Evolutionary conservation across 2,888 invertebrate species (phyloP), one percentile per base, ranked within the genome.

Genomic region (Hoplodrina ambigua): DNA sequence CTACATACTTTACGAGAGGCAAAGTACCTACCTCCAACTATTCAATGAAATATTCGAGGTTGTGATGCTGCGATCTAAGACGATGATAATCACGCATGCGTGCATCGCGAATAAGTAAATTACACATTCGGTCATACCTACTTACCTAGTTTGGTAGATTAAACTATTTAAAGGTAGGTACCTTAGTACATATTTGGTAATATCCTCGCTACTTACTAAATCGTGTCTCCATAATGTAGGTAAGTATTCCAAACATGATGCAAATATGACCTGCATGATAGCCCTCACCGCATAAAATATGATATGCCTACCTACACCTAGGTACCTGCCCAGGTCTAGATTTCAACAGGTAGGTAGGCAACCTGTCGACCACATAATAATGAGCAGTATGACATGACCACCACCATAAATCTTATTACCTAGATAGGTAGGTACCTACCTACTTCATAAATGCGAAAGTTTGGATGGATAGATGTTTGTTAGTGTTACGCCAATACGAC

Each of bases 211-310:
- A 41, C 11, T 2, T 41, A 41, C 13, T 41, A 11, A 41, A 41
- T 41, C 41, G 41, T 41, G 3, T 33, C 25, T 25, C 25, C 25
- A 25, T 25, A 25, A 25, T 25, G 25, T n/a, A n/a, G n/a, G n/a
- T n/a, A n/a, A n/a, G n/a, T 25, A 50, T 55, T 55, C 3, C 44
- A 15, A 55, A 59, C 20, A 17, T 1, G 19, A 0, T 30, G 8
- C 19, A 11, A 66, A 41, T 41, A 50, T 2, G 17, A 57, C 56
- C 11, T 46, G 44, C 56, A 17, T 11, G 20, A 53, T 46, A 63
- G 17, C 11, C n/a, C 44, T 25, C 25, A 25, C 25, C 53, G 63
- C n/a, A 54, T 63, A 17, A 54, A 67, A 63, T 49, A 66, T 53
- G 20, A 41, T n/a, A 33, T n/a, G n/a, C 13, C 19, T 49, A 17